Conservation (phyloP, 1,140 invertebrate species). For the Metopolophium dirhodum region DNA sequence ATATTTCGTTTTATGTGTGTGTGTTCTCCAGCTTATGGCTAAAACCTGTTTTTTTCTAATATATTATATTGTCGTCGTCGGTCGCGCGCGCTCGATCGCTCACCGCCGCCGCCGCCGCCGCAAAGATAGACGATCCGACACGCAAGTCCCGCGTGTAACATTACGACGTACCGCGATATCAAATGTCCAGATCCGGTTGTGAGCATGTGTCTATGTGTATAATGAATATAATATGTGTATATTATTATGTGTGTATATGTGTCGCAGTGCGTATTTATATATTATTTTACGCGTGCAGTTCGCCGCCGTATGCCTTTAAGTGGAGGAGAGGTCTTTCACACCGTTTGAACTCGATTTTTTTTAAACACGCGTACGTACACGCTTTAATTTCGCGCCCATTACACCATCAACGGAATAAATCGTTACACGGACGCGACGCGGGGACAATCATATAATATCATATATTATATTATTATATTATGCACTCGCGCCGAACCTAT, state of each 20-base stretch:
- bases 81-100: not conserved
- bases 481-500: no score
- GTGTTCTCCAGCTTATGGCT: not conserved
- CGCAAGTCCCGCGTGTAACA: conserved; percentile 27
- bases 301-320: not conserved
- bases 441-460: not conserved
- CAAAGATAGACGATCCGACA: conserved; percentile 49
- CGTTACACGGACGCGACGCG: not conserved
- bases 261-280: not conserved
- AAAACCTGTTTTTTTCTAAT: conserved; percentile 37
- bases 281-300: not conserved
- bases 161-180: conserved; percentile 21
- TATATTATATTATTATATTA: not conserved
- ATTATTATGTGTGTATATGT: not conserved
- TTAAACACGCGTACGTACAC: not conserved
- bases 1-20: not conserved
- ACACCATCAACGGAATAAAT: not conserved
- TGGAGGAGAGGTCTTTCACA: conserved; percentile 41
- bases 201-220: not conserved
- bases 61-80: not conserved
- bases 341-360: conserved; percentile 38
- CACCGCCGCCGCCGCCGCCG: not conserved
- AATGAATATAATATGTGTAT: conserved; percentile 4
- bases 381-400: conserved; percentile 25
- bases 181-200: conserved; percentile 53